phyloP scores from a whole-genome alignment of 2,113 vertebrate species.

The Struthidea cinerea region DNA sequence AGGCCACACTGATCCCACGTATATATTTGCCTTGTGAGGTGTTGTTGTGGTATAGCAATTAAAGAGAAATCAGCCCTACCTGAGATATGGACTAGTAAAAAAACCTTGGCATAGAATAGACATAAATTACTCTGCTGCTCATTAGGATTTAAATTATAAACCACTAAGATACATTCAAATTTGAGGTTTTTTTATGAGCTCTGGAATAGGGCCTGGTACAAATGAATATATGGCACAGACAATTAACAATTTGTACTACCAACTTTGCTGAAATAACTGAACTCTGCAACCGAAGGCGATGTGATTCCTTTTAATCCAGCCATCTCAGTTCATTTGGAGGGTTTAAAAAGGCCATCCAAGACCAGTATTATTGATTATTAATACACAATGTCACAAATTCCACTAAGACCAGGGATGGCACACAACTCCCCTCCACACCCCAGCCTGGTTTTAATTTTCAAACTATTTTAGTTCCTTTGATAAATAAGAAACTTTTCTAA shows the following conservation, averaged over 20 bases:
- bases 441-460: neutral
- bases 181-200: neutral
- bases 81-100: neutral
- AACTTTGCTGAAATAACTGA: neutral
- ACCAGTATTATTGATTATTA: neutral
- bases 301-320: accelerated
- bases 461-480: neutral
- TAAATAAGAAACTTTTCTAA: neutral
- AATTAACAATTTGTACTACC: neutral
- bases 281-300: neutral
- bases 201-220: neutral
- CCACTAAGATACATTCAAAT: neutral
- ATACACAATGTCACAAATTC: neutral
- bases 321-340: neutral
- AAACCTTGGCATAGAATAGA: neutral
- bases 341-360: neutral
- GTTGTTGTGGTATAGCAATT: too few species aligned
- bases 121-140: neutral
- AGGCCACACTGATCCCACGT: neutral
- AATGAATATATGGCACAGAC: neutral
- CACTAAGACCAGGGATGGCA: too few species aligned
- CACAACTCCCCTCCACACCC: too few species aligned
- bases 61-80: neutral
- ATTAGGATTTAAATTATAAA: neutral
- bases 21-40: neutral